Percentiles rank a stretch among this genome's conserved stretches.
Evolutionary conservation across 2,888 invertebrate genomes (phyloP).

Genomic region (Acrobasis consociella): DNA sequence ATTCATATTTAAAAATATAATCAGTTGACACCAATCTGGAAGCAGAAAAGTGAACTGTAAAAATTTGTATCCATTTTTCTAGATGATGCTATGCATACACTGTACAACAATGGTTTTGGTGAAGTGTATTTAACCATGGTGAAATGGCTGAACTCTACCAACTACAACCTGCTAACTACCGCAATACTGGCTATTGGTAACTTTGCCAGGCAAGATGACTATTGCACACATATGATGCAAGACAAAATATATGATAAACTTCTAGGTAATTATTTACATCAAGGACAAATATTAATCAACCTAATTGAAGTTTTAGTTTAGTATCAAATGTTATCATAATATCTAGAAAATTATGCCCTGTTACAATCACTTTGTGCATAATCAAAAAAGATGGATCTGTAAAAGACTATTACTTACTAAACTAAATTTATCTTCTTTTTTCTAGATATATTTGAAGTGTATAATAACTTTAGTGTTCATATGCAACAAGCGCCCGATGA

Average conservation of each 20-base stretch:
- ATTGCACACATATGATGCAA: conserved; percentile 92
- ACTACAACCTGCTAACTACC: conserved; percentile 90
- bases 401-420: no score
- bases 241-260: conserved; percentile 89
- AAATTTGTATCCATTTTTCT: neutral
- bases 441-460: conserved; percentile 65
- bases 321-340: no score
- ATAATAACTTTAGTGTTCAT: conserved; percentile 47
- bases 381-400: no score
- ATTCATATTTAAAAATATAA: no score
- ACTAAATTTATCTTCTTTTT: neutral
- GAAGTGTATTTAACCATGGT: conserved; percentile 87
- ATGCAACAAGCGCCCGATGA: conserved; percentile 42
- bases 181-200: conserved; percentile 94
- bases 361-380: no score
- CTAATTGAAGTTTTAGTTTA: no score
- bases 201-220: conserved; percentile 93
- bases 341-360: no score
- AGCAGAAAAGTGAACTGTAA: no score
- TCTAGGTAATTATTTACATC: conserved; percentile 76
- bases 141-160: conserved; percentile 88
- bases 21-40: no score
- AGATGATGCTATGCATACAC: conserved; percentile 89
- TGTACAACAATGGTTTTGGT: conserved; percentile 91
- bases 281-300: no score